Evolutionary conservation across 2,888 invertebrate genomes (phyloP), one percentile per base, ranked within the genome.

Genomic region (Drosophila meridiana): DNA sequence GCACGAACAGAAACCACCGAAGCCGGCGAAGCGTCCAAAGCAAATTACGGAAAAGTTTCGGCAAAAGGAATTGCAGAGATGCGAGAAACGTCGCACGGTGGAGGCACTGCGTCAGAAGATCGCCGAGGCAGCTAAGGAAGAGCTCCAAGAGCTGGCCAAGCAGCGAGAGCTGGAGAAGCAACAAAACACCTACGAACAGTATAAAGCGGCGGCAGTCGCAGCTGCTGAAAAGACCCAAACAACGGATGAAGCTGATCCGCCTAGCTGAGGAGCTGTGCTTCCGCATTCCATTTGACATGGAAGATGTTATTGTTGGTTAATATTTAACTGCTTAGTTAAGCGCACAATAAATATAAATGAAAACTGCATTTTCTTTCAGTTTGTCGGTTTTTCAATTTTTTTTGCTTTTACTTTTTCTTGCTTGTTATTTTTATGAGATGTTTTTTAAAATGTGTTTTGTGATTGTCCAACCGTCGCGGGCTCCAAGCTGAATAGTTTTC

Each of bases 101-200:
- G 89, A 90, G 48, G 80, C 80, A 2, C 78, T 84, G 30, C 87
- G 91, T 0, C 81, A 82, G 20, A 80, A 86, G 53, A 91, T 92
- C 11, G 92, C 92, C 3, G 91, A 90, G 47, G 91, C 81, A 7
- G 92, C 92, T 6, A 88, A 90, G 38, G 80, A 86, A 38, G 91
- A 92, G 65, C 78, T 92, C 2, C 66, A 77, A 52, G 83, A 82
- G 20, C 55, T 89, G 70, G 91, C 87, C 28, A 78, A 80, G 26
- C 76, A 87, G 32, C 73, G 88, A 4, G 56, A 50, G 1, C 48
- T 82, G 20, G 83, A 85, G 11, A 87, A 78, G 34, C 60, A 76
- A 53, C 86, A 74, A 26, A 80, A 82, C 43, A 85, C 80, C 42
- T 87, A 90, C n/a, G 88, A 90, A 36, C 81, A 86, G 69, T 86